Evolutionary conservation across 37 sponge, comb jelly and placozoan species (phyloP).

Genomic region (Beroe forskalii): DNA sequence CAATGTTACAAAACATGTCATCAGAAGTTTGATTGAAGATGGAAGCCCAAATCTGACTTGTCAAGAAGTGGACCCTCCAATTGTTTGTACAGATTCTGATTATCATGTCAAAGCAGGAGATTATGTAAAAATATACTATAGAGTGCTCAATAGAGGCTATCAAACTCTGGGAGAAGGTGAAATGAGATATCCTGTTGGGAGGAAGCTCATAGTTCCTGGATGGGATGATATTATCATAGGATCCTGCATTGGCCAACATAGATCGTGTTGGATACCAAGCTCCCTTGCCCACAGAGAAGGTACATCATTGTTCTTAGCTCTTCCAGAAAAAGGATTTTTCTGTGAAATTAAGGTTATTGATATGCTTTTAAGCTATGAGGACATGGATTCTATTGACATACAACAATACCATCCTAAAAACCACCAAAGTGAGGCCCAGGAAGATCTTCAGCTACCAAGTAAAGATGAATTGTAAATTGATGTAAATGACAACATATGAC

Average conservation of each 20-base stretch:
- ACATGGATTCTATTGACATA: not conserved
- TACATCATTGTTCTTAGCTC: not conserved
- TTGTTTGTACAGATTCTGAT: not conserved
- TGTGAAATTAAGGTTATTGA: slow-evolving; percentile 3
- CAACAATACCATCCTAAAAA: not conserved
- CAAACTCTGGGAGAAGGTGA: slow-evolving; percentile 8
- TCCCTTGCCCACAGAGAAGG: slow-evolving; percentile 26
- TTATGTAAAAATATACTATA: slow-evolving; percentile 15
- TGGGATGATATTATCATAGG: slow-evolving; percentile 27
- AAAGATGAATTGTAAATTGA: not conserved
- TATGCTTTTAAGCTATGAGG: not conserved
- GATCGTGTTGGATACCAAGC: slow-evolving; percentile 29
- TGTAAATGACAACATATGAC: not conserved
- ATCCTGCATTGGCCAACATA: not conserved
- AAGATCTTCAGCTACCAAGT: not conserved
- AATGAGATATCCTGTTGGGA: slow-evolving; percentile 56
- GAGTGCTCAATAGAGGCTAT: not conserved
- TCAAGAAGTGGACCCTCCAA: not conserved
- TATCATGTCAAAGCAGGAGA: slow-evolving; percentile 18
- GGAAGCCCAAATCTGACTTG: not conserved
- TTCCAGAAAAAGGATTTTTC: slow-evolving; percentile 45
- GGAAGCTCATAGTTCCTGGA: slow-evolving; percentile 37
- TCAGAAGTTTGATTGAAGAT: not conserved
- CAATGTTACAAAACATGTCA: slow-evolving; percentile 2
- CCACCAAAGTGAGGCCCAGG: not conserved